Evolutionary conservation across 2,888 invertebrate genomes (phyloP), one percentile per base, ranked within the genome.

Genomic region (Octodonta nipae): DNA sequence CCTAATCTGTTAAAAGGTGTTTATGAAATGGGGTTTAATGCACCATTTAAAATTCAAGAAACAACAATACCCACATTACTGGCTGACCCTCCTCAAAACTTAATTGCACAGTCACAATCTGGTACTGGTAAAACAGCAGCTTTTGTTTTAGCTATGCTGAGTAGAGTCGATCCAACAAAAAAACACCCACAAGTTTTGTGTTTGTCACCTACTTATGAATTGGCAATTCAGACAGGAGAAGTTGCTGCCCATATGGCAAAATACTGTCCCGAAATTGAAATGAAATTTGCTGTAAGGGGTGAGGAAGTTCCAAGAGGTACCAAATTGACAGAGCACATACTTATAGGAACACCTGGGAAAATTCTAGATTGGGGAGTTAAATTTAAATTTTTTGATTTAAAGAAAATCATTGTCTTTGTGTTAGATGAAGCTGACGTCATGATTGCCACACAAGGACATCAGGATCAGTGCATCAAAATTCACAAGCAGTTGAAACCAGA

Each of bases 101-200:
- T 99, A 79, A 96, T 98, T 51, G 98, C 98, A 3, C 98, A 99
- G 61, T 91, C 93, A 34, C 98, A 99, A 58, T 93, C 92, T 27
- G 98, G 98, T 37, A 99, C 98, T 32, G 98, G 98, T 27, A 99
- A 99, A 70, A 99, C 98, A 2, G 98, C 98, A 17, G 95, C 98
- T 4, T 98, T 99, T 67, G 87, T 92, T 8, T 66, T 98, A 38
- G 92, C 95, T 1, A 93, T 96, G 91, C 64, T 98, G 24, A 91
- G 87, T 52, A 71, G 95, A 52, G 87, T 96, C 3, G 85, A 96
- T 57, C 63, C 80, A 1, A 64, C 65, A 8, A 71, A 80, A 46
- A 70, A 77, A 43, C 80, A 81, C 61, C 88, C 95, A 12, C 95
- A 95, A 72, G 89, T 89, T 8, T 64, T 98, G 12, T 95, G 95